phyloP scores from a whole-genome alignment of 2,888 invertebrate species.

The Hoplodrina blanda region DNA sequence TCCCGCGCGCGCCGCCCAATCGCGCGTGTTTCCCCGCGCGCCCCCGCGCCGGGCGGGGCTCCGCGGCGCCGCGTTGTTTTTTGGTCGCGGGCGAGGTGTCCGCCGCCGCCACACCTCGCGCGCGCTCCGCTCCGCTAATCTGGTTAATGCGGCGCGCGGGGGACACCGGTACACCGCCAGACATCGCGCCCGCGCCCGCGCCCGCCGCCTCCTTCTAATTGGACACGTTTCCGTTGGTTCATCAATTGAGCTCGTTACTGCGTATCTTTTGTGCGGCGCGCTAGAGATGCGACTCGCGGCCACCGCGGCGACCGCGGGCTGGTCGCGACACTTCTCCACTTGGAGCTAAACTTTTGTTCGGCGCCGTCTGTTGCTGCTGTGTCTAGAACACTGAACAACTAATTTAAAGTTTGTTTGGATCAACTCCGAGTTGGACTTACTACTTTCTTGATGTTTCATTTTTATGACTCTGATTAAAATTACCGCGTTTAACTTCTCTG shows the following conservation, averaged over 20 bases:
- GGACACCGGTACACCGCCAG: conserved; percentile 80
- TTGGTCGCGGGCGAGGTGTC: conserved; percentile 89
- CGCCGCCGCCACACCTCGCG: conserved; percentile 85
- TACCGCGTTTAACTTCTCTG: conserved; percentile 4
- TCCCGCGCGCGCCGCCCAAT: conserved; percentile 86
- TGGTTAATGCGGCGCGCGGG: conserved; percentile 80
- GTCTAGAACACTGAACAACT: conserved; percentile 56
- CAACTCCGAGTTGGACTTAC: conserved; percentile 28
- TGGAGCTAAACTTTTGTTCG: conserved; percentile 47
- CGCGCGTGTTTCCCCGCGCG: conserved; percentile 86
- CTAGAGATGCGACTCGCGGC: conserved; percentile 70
- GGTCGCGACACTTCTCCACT: conserved; percentile 54
- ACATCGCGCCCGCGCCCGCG: conserved; percentile 77
- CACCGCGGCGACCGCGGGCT: conserved; percentile 58
- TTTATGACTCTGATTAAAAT: conserved; percentile 29
- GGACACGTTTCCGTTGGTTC: conserved; percentile 90
- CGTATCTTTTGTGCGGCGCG: conserved; percentile 83
- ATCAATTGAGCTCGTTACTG: conserved; percentile 90
- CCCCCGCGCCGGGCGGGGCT: conserved; percentile 77
- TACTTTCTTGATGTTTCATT: conserved; percentile 30
- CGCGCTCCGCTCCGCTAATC: conserved; percentile 85
- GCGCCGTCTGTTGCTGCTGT: conserved; percentile 40
- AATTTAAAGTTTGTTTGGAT: conserved; percentile 59
- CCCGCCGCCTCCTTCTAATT: conserved; percentile 89
- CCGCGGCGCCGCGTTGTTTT: conserved; percentile 87